Evolutionary conservation across 2,113 vertebrate species (phyloP).

Genomic region (Vulpes lagopus): DNA sequence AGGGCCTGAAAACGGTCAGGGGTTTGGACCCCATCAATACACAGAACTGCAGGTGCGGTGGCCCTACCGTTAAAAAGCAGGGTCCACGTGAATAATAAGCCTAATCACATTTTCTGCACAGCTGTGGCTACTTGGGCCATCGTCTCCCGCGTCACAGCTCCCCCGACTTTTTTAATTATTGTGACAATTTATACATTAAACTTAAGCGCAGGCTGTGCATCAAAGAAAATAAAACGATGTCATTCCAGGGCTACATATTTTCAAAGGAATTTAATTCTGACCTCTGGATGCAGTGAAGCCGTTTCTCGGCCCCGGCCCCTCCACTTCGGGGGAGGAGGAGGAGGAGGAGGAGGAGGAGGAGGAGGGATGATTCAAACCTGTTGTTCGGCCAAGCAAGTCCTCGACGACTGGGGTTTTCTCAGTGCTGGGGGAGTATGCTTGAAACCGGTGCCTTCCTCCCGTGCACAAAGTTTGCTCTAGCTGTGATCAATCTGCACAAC

Average conservation of each 20-base stretch:
- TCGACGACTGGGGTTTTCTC: conserved; percentile 20
- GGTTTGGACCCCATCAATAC: conserved; percentile 30
- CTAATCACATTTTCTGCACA: conserved; percentile 73
- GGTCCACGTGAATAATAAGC: conserved; percentile 47
- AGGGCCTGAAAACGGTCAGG: conserved; percentile 5
- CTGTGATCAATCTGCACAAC: conserved; percentile 64
- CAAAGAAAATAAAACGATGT: not conserved
- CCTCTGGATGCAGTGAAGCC: conserved; percentile 8
- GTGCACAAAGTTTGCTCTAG: conserved; percentile 71
- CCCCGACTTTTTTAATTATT: not conserved
- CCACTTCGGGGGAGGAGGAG: conserved; percentile 5
- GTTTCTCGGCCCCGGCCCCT: not conserved
- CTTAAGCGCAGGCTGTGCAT: not conserved
- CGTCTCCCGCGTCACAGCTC: not conserved
- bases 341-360: not conserved
- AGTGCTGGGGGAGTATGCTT: conserved; percentile 28
- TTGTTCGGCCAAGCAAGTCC: conserved; percentile 61
- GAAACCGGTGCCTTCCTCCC: conserved; percentile 50
- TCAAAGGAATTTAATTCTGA: conserved; percentile 60
- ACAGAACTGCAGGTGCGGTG: conserved; percentile 60
- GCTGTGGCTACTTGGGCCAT: conserved; percentile 71
- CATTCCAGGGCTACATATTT: conserved; percentile 56
- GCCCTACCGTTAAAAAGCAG: conserved; percentile 19
- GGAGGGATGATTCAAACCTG: conserved; percentile 57
- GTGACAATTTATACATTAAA: conserved; percentile 44